phyloP scores from a whole-genome alignment of 2,113 vertebrate genomes.

The Cephalopterus ornatus region DNA sequence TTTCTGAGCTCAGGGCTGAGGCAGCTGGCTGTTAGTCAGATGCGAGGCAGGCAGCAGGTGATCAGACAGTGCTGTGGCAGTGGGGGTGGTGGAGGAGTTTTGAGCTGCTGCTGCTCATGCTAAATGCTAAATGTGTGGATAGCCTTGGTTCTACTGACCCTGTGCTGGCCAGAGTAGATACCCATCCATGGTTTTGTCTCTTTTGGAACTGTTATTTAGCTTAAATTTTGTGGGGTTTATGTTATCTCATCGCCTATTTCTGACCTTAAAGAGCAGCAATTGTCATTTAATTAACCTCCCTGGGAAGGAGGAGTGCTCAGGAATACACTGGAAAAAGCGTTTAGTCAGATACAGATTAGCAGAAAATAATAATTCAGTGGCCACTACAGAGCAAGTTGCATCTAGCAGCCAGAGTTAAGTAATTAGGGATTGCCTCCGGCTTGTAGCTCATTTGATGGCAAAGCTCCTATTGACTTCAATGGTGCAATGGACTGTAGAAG shows the following conservation, averaged over 20 bases:
- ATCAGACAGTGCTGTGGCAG: background rate
- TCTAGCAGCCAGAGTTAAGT: background rate
- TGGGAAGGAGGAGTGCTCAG: background rate
- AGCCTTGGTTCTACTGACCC: background rate
- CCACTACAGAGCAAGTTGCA: background rate
- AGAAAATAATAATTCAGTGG: conserved; percentile 4
- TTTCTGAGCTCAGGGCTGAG: background rate
- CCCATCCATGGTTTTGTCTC: background rate
- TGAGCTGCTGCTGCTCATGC: background rate
- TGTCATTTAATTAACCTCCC: background rate
- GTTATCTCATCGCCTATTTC: background rate
- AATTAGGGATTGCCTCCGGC: conserved; percentile 17
- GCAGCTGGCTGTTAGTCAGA: background rate
- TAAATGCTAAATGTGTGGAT: background rate
- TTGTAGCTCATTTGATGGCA: background rate
- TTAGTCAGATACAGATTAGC: background rate
- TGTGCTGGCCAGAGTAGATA: background rate
- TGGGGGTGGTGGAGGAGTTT: background rate
- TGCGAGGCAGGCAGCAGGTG: accelerated
- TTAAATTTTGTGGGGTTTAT: background rate
- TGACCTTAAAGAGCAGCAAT: background rate
- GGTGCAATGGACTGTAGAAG: background rate
- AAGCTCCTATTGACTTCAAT: background rate
- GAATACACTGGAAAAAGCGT: background rate
- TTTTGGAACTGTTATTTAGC: background rate